Evolutionary conservation across 2,797 vertebrate species (phyloP), one percentile per base, ranked within the genome.

Genomic region (Chromis chromis): DNA sequence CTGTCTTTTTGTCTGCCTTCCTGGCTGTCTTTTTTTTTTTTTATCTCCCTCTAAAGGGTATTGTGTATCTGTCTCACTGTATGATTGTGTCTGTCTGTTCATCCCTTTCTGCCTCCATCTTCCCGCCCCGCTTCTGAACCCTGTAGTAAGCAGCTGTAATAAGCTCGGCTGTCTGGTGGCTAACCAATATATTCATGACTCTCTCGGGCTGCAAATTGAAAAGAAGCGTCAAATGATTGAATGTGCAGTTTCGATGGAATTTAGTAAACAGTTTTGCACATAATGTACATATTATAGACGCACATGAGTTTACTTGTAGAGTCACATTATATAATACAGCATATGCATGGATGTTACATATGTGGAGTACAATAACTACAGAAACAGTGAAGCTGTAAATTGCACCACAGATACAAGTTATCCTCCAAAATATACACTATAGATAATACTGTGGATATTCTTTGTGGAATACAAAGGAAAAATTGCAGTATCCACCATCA

Each of bases 21-120:
- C 28, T 61, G 36, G n/a, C 64, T 69, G 50, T 64, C 25, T 48
- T n/a, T 56, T 55, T 31, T 21, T 25, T 50, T 56, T 65, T 74
- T 46, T 65, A 16, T 65, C 50, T 33, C 69, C 11, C 36, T 76
- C 50, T 49, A 24, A 79, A 61, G 36, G 31, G 14, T 71, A 82
- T 80, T 87, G 65, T 87, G 52, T 69, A 14, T 68, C 68, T 82
- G 70, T 73, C 63, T 65, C 40, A 16, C 78, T 65, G 50, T 64
- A 49, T 67, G 44, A 76, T 55, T 78, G 24, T 84, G 21, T 77
- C 61, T 73, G 33, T 77, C 67, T 68, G 33, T 65, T 61, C 58
- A 22, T 74, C 25, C 54, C 68, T 67, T 82, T 66, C 58, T 31
- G 13, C 52, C 68, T 49, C 58, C 21, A 52, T 71, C 61, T 56